phyloP scores from a whole-genome alignment of 2,113 vertebrate species.

The Chloebia gouldiae region DNA sequence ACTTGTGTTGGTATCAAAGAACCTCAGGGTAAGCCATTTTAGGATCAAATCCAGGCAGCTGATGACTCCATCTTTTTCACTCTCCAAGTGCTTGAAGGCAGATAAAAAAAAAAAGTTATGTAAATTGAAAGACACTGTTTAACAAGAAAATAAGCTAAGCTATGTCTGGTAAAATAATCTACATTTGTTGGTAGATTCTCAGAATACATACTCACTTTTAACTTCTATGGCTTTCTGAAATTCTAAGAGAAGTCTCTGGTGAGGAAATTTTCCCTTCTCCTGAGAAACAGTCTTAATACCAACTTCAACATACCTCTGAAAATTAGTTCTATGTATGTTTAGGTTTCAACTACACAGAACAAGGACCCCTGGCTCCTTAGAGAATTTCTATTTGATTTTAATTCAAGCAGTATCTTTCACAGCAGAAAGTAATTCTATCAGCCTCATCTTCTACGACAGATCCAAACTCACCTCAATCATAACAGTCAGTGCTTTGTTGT shows the following conservation, averaged over 20 bases:
- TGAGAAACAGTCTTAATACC: background rate
- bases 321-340: background rate
- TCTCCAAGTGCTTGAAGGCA: conserved; percentile 86
- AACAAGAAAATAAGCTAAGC: background rate
- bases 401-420: background rate
- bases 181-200: background rate
- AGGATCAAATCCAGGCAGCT: conserved; percentile 93
- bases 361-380: background rate
- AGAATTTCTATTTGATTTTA: background rate
- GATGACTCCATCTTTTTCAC: conserved; percentile 90
- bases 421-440: background rate
- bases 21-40: conserved; percentile 95
- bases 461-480: conserved; percentile 89
- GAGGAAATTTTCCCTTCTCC: background rate
- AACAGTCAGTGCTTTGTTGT: conserved; percentile 90
- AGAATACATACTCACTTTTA: background rate
- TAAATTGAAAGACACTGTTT: background rate
- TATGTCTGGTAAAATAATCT: background rate
- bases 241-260: background rate
- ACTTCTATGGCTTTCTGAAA: background rate
- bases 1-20: conserved; percentile 98
- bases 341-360: background rate
- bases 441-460: background rate
- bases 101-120: background rate
- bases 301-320: background rate